Evolutionary conservation across 2,888 invertebrate species (phyloP), one percentile per base, ranked within the genome.

Genomic region (Drosophila anceps): DNA sequence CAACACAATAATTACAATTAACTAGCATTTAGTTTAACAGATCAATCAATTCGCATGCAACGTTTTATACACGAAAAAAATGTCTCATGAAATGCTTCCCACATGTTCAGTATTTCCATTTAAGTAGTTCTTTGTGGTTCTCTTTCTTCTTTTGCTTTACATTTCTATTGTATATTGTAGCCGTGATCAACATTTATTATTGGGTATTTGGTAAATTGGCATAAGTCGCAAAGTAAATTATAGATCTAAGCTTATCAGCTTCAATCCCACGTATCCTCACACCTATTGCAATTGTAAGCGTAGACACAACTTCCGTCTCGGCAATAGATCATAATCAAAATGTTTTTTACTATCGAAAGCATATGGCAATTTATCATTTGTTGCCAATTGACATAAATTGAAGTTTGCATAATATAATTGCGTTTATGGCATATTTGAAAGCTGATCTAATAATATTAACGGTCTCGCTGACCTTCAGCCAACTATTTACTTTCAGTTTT

Each of bases 401-500:
- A 68, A 62, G 65, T 69, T 80, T 75, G 81, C 76, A 79, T 66
- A 63, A 76, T 55, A 60, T 48, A 69, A 65, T 76, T 75, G 67
- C 55, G 63, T 62, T 59, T 71, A 35, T 71, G 64, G 64, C 58
- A 61, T 61, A 73, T 84, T 79, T 77, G 83, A 85, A 86, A 82
- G 88, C 85, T 81, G 88, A 88, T 88, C 85, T 85, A 89, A 81
- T 84, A 86, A 75, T 78, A 69, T 76, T 69, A 73, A 74, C 84
- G 55, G 75, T 68, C 68, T 61, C 58, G 61, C 33, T 88, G 88
- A 88, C 87, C 87, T 87, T 87, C 90, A 71, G 59, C 71, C 72
- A 76, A 74, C 76, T 88, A 72, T 85, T 84, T 82, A 90, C 88
- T 88, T 88, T 88, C 87, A 68, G 73, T 88, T 88, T 90, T 75